Base-by-base conservation (phyloP, 2,888 invertebrate species). In the Anthrax anthrax region DNA sequence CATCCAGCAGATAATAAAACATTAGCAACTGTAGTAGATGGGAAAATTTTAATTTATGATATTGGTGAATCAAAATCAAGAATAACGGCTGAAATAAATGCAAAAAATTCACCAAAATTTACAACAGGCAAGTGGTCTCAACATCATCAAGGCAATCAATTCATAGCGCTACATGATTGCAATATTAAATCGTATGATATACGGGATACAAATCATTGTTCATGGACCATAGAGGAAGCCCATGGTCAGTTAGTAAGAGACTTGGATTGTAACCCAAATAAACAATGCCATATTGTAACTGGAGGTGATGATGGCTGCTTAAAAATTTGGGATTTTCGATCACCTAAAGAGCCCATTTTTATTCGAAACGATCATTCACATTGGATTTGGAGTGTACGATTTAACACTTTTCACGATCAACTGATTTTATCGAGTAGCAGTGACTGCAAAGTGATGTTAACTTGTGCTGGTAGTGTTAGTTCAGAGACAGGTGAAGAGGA, bases 391-490 rank as follows among this genome's bases (percentile, higher is more conserved):
- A 83, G 81, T 43, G 89, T 96, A 0, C 76, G 89, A 27, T 97
- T 90, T 66, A 98, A 98, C 70, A 84, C 86, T 53, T 96, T 91
- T 67, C 97, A 97, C 64, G 98, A 98, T 65, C 96, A 98, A 65
- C 69, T 98, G 34, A 71, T 98, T 19, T 68, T 98, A 52, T 89
- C 95, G 5, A 88, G 92, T 44, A 94, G 95, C 57, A 95, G 94
- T 48, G 97, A 98, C 64, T 89, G 90, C 36, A 76, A 91, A 54
- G 95, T 96, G 0, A 73, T 94, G 49, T 73, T 98, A 42, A 86
- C 86, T 5, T 87, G 88, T 59, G 82, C 88, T 18, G 83, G 87
- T 1, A 85, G 88, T 40, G 80, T 95, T 37, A 91, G 94, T 50
- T 84, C 87, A 0, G 92, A 92, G 63, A 77, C 79, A 42, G 63